These are phyloP conservation scores for Etia nguti DNA, from an alignment of 2,113 vertebrate species.

Conservation along the genomic window DNA sequence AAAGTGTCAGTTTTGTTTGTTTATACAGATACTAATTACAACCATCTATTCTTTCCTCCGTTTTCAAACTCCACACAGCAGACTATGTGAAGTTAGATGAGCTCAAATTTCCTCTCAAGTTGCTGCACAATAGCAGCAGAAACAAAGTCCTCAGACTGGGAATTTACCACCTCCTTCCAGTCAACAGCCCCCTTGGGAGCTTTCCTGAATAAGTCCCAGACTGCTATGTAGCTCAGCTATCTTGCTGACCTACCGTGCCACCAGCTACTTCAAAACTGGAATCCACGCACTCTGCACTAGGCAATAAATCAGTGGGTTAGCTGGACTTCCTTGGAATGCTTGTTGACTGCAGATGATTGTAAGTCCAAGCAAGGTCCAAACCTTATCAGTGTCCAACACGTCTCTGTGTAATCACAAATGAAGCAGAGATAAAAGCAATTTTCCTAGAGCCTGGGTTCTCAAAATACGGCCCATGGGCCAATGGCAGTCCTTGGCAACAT, in stretches of 20 bases:
- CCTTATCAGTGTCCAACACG: constrained; percentile 62
- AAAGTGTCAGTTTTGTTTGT: neutral
- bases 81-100: constrained; percentile 40
- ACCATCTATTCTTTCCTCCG: neutral
- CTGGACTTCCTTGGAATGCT: constrained; percentile 60
- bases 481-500: neutral
- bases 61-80: constrained; percentile 14
- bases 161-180: constrained; percentile 59
- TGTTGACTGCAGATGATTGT: constrained; percentile 49
- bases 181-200: constrained; percentile 55
- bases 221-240: constrained; percentile 42
- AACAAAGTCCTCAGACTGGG: constrained; percentile 41
- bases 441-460: neutral
- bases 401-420: constrained; percentile 39
- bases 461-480: neutral
- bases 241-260: constrained; percentile 54
- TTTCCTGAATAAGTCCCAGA: constrained; percentile 60
- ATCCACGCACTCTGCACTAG: constrained; percentile 31
- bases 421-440: constrained; percentile 21
- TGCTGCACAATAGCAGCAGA: constrained; percentile 52
- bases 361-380: constrained; percentile 68
- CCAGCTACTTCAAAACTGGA: constrained; percentile 55
- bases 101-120: constrained; percentile 37
- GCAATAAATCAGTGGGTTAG: constrained; percentile 56
- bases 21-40: constrained; percentile 16